Evolutionary conservation across 1,140 invertebrate species (phyloP).

Genomic region (Pseudoatta argentina): DNA sequence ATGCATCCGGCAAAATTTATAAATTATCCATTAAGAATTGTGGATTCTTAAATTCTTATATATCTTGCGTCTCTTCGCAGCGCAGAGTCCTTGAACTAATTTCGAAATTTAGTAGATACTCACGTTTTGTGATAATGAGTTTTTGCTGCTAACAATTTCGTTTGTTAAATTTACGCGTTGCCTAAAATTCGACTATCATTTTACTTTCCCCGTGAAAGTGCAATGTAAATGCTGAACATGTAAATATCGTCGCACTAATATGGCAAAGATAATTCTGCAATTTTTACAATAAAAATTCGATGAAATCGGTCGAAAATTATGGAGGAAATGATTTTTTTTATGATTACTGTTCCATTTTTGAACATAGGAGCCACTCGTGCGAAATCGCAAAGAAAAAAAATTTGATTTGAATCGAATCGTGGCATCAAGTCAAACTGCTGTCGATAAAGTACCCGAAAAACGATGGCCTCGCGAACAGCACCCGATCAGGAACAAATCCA

Average conservation of each 20-base stretch:
- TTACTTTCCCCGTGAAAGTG: neutral
- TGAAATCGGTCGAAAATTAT: neutral
- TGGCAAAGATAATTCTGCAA: constrained; percentile 19
- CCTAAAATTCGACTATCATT: neutral
- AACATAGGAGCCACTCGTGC: neutral
- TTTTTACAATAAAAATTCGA: neutral
- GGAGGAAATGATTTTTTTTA: too few species aligned
- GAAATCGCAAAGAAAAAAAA: constrained; percentile 29
- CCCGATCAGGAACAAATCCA: neutral
- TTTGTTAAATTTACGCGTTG: neutral
- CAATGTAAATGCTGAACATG: neutral
- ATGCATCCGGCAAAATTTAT: neutral
- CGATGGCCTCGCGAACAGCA: neutral
- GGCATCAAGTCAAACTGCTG: neutral
- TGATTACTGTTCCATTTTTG: neutral
- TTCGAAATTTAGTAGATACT: neutral
- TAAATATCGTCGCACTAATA: neutral
- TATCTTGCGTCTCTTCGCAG: neutral
- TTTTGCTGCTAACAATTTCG: neutral
- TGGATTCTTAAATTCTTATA: neutral
- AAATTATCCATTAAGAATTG: neutral
- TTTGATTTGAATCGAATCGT: neutral
- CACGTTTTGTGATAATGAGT: neutral
- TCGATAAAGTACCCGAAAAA: neutral
- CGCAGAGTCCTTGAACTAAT: neutral